These are phyloP conservation scores for Orchestes rusci DNA, from an alignment of 2,888 invertebrate genomes.

Conservation along the genomic window DNA sequence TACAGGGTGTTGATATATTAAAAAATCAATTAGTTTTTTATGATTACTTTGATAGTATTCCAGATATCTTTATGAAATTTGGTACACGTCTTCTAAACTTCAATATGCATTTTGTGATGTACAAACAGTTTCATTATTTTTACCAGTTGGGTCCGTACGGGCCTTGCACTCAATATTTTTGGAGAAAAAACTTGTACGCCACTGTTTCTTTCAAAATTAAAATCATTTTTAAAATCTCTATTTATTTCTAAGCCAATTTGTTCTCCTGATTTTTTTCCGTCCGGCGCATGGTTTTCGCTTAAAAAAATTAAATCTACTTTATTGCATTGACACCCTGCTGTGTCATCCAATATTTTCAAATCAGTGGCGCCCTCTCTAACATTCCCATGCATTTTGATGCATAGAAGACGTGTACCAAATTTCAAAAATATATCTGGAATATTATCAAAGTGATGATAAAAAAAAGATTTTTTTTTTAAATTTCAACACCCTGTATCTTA, in stretches of 20 bases:
- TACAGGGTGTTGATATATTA: conserved; percentile 1
- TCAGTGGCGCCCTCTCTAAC: no score
- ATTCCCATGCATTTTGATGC: no score
- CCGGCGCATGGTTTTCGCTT: not conserved
- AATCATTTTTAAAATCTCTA: not conserved
- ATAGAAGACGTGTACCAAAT: no score
- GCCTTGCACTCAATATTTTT: not conserved
- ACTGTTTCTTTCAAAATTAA: not conserved
- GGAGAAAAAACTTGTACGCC: not conserved
- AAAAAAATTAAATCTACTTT: not conserved
- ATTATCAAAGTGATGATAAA: no score
- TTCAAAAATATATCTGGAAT: no score
- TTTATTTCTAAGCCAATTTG: not conserved
- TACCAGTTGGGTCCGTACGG: not conserved
- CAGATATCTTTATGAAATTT: conserved; percentile 1
- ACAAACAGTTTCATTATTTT: not conserved
- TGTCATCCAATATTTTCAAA: no score
- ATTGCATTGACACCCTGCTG: not conserved
- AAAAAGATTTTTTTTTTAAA: no score
- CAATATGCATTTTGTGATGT: not conserved
- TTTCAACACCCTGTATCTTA: no score
- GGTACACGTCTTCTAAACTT: not conserved
- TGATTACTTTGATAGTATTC: not conserved
- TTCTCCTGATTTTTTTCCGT: not conserved
- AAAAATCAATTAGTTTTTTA: not conserved